phyloP scores from a whole-genome alignment of 2,113 vertebrate species.

The Sitta europaea region DNA sequence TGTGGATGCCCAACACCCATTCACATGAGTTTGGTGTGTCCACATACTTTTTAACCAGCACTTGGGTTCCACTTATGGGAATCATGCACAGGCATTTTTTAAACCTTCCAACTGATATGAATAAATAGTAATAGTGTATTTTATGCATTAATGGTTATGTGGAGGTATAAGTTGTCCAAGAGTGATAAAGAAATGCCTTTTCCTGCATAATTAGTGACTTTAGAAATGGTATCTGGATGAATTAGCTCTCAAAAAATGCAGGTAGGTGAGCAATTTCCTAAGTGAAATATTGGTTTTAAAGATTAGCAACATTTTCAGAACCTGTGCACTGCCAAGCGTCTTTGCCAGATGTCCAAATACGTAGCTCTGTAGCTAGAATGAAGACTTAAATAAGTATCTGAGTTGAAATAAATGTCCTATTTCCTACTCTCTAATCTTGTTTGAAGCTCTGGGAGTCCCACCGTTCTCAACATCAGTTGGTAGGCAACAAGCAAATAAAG shows the following conservation, averaged over 20 bases:
- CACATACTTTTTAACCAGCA: not conserved
- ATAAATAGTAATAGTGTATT: not conserved
- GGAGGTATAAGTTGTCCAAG: not conserved
- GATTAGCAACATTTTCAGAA: constrained; percentile 58
- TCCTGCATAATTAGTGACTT: not conserved
- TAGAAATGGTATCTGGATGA: not conserved
- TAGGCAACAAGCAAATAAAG: constrained; percentile 59
- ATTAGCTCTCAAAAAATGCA: not conserved
- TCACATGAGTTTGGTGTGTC: not conserved
- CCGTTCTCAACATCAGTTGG: constrained; percentile 1
- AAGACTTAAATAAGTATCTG: constrained; percentile 42
- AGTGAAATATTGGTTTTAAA: constrained; percentile 59
- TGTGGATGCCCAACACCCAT: not conserved
- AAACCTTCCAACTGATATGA: not conserved
- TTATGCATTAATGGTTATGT: not conserved
- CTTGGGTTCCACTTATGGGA: not conserved
- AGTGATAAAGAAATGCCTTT: not conserved
- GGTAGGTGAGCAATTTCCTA: constrained; percentile 18
- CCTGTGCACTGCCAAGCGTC: not conserved
- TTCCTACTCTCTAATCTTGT: constrained; percentile 55
- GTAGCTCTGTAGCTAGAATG: constrained; percentile 2
- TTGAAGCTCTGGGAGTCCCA: constrained; percentile 30
- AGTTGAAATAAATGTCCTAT: constrained; percentile 56
- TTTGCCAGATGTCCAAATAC: constrained; percentile 24
- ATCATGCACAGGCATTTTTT: not conserved